These are phyloP conservation scores for Scylla paramamosain DNA, from an alignment of 1,140 invertebrate genomes.

Conservation along the genomic window DNA sequence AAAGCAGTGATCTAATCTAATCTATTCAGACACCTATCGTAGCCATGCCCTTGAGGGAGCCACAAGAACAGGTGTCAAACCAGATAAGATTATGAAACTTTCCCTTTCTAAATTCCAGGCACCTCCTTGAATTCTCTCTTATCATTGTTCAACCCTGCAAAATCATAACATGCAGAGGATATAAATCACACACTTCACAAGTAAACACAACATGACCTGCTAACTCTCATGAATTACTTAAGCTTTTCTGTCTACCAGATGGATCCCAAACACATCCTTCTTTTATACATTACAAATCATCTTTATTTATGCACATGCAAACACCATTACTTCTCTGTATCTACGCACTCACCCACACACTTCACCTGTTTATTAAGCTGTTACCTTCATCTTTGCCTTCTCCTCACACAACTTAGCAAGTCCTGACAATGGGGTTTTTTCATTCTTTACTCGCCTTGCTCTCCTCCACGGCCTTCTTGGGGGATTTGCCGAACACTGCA, in stretches of 20 bases:
- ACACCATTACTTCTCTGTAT: background rate
- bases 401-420: background rate
- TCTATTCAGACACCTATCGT: too few species aligned
- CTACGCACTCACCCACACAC: background rate
- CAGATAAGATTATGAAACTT: too few species aligned
- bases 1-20: too few species aligned
- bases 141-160: too few species aligned
- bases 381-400: background rate
- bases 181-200: too few species aligned
- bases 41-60: too few species aligned
- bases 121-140: too few species aligned
- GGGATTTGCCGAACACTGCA: background rate
- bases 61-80: too few species aligned
- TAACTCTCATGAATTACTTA: too few species aligned
- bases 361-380: background rate
- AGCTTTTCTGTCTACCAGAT: background rate
- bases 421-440: background rate
- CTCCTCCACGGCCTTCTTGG: background rate
- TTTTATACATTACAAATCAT: background rate
- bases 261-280: background rate
- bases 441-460: background rate
- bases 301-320: background rate
- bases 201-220: too few species aligned
- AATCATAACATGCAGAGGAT: too few species aligned
- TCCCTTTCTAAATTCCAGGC: too few species aligned